Evolutionary conservation across 2,113 vertebrate genomes (phyloP), one percentile per base, ranked within the genome.

Genomic region (Trematocara variabile): DNA sequence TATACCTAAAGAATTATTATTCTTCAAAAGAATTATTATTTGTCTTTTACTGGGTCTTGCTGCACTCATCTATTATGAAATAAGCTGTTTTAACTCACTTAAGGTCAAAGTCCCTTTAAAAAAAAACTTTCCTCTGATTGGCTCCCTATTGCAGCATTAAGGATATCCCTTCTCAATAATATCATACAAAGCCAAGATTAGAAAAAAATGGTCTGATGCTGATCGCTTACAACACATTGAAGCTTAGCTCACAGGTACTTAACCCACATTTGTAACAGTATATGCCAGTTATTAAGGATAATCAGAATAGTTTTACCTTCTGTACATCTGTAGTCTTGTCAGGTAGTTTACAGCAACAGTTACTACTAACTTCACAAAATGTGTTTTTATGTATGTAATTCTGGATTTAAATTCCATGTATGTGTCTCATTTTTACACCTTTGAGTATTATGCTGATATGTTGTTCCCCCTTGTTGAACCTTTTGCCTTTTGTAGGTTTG

Each of bases 401-500:
- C 63, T 44, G 39, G 12, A 14, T 70, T 70, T 14, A 68, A 68
- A 68, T 68, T 68, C 63, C 63, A 41, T 41, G 12, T 5, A 11
- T 56, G 2, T 34, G 9, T 58, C 11, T 30, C 44, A 20, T 37
- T 65, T 65, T 37, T 4, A 37, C 6, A 37, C 33, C 33, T 65
- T 65, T 37, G 60, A 9, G 25, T 68, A 33, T 39, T 73, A 8
- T 16, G 10, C 25, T n/a, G n/a, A 18, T 56, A 44, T 46, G 12
- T 89, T 7, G 6, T 50, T 12, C 4, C 25, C 53, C 22, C 79
- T 50, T 70, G 48, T 34, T 80, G 30, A 80, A 55, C 30, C 28
- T 86, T 52, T 33, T 65, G 2, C 82, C 12, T 88, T 90, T 0
- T 93, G 20, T n/a, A 94, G 93, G 90, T 99, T 99, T 60, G 98